Percentiles rank a stretch among this genome's conserved stretches.
Evolutionary conservation across 2,113 vertebrate genomes (phyloP).

Genomic region (Arizona elegans): DNA sequence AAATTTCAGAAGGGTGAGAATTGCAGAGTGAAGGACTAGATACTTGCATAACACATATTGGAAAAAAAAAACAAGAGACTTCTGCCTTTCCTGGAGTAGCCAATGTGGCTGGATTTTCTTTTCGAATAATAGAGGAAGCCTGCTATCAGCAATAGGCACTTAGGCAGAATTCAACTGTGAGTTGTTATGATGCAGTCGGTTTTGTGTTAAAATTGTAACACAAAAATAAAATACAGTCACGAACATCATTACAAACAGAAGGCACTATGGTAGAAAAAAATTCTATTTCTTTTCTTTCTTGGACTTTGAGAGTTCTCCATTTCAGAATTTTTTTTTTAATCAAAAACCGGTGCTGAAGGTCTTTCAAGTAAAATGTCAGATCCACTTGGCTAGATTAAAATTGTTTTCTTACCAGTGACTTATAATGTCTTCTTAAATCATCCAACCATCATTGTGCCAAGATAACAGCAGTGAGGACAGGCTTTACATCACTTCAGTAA

Average conservation of each 20-base stretch:
- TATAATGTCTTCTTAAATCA: neutral
- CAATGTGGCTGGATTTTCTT: neutral
- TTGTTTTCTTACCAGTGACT: neutral
- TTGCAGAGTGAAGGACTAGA: neutral
- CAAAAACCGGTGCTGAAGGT: neutral
- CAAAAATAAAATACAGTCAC: neutral
- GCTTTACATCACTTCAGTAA: neutral
- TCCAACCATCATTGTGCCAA: neutral
- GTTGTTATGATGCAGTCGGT: neutral
- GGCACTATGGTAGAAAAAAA: neutral
- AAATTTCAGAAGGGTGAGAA: neutral
- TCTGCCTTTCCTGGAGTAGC: neutral
- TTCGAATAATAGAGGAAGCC: neutral
- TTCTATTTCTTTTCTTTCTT: neutral
- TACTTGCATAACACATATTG: neutral
- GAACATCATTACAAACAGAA: neutral
- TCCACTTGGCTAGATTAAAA: neutral
- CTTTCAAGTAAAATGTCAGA: neutral
- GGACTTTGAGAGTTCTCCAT: neutral
- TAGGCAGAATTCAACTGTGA: neutral
- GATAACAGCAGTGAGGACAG: neutral
- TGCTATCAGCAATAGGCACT: neutral
- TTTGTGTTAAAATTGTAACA: neutral
- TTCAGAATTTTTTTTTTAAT: neutral
- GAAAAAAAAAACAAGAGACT: neutral